These are phyloP conservation scores for Catagonus wagneri DNA, from an alignment of 2,113 vertebrate species.

Conservation along the genomic window DNA sequence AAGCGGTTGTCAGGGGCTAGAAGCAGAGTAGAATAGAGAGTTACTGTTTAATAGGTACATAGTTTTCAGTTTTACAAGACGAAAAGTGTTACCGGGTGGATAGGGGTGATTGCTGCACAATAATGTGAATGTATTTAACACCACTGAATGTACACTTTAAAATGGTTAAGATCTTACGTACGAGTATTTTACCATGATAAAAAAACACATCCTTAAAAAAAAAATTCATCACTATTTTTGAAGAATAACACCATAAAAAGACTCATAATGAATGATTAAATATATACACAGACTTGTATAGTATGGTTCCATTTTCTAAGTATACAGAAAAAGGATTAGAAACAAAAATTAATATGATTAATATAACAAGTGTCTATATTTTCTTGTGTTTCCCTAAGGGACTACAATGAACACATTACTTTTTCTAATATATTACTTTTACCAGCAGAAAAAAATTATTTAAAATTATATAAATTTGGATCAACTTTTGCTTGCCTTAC, in stretches of 20 bases:
- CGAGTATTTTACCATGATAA: not conserved
- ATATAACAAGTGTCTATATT: not conserved
- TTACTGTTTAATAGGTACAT: not conserved
- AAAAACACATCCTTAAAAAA: not conserved
- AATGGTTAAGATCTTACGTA: not conserved
- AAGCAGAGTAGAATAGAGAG: not conserved
- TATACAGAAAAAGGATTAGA: not conserved
- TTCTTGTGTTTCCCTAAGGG: not conserved
- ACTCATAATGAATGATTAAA: not conserved
- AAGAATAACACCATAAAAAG: constrained; percentile 33
- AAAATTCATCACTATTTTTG: constrained; percentile 16
- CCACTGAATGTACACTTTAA: not conserved
- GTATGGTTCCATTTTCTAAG: not conserved
- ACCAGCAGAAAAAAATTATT: not conserved
- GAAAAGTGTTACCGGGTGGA: not conserved
- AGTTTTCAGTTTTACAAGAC: not conserved
- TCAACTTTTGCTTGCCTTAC: not conserved
- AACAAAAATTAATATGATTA: not conserved
- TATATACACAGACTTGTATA: not conserved
- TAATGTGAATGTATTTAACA: not conserved
- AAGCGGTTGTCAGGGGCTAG: not conserved
- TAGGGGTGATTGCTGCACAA: not conserved
- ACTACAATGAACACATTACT: not conserved
- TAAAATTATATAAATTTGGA: constrained; percentile 1
- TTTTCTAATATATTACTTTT: constrained; percentile 15